Conservation (phyloP, 2,113 vertebrate genomes). For the Rhea pennata region DNA sequence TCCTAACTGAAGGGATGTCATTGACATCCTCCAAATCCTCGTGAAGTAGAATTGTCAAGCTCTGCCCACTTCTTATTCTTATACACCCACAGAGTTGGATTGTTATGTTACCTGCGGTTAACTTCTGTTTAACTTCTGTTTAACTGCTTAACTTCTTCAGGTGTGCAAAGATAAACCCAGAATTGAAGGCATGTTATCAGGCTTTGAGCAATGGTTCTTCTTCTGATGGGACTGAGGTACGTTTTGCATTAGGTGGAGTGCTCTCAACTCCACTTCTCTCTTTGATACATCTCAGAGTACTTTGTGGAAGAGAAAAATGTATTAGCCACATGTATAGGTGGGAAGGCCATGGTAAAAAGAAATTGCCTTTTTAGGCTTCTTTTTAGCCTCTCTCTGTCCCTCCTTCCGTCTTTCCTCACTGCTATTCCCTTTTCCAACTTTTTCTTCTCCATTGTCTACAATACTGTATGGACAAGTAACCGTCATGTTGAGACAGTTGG, state of each 20-base stretch:
- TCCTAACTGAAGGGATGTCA: neutral
- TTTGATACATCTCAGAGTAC: neutral
- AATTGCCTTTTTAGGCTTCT: neutral
- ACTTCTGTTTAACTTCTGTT: too few relatives aligned
- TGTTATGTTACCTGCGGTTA: neutral
- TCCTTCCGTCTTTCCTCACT: neutral
- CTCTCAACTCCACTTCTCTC: neutral
- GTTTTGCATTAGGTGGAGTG: neutral
- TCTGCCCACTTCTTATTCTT: neutral
- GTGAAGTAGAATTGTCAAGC: neutral
- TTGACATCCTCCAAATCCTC: neutral
- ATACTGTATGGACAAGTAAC: neutral
- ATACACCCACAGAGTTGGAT: neutral
- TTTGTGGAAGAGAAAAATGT: neutral
- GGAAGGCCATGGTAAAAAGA: neutral
- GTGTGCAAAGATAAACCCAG: neutral
- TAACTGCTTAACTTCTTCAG: neutral
- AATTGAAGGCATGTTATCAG: neutral
- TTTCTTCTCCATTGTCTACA: neutral
- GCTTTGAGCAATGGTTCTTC: neutral
- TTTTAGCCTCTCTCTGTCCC: neutral
- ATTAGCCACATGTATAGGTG: neutral
- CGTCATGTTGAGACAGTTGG: neutral
- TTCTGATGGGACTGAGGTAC: neutral
- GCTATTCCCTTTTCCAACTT: neutral